These are phyloP conservation scores for Xiphophorus maculatus DNA, from an alignment of 2,113 vertebrate species.

Conservation along the genomic window DNA sequence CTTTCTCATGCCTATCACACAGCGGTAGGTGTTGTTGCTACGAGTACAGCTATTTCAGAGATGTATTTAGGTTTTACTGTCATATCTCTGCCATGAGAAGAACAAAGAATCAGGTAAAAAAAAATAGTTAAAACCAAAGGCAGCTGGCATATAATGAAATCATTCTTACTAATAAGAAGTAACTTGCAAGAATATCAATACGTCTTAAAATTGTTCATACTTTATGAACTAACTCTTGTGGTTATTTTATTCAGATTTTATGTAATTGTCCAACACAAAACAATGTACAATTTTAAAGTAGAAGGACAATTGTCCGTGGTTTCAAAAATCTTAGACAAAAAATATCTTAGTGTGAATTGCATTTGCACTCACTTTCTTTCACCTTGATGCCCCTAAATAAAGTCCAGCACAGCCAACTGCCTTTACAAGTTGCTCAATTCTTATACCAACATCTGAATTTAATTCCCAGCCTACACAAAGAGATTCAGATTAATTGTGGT, in stretches of 20 bases:
- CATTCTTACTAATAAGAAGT: not conserved
- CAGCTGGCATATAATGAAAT: not conserved
- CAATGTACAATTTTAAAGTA: not conserved
- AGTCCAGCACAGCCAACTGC: no score
- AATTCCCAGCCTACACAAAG: not conserved
- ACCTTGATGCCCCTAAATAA: no score
- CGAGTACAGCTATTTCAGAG: not conserved
- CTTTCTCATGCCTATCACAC: slow-evolving; percentile 30
- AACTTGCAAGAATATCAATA: not conserved
- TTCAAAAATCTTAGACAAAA: no score
- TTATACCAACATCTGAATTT: not conserved
- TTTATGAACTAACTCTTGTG: not conserved
- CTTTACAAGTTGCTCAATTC: not conserved
- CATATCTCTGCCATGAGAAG: slow-evolving; percentile 23
- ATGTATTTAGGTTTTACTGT: slow-evolving; percentile 25
- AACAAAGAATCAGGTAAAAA: not conserved
- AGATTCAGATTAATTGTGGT: not conserved
- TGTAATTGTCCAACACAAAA: not conserved
- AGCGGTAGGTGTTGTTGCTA: slow-evolving; percentile 8
- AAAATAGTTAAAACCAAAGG: not conserved
- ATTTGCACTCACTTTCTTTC: not conserved
- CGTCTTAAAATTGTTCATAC: not conserved
- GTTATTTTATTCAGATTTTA: not conserved
- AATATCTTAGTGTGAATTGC: not conserved
- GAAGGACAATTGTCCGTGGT: not conserved